Evolutionary conservation across 2,113 vertebrate species (phyloP).

Genomic region (Lepus americanus): DNA sequence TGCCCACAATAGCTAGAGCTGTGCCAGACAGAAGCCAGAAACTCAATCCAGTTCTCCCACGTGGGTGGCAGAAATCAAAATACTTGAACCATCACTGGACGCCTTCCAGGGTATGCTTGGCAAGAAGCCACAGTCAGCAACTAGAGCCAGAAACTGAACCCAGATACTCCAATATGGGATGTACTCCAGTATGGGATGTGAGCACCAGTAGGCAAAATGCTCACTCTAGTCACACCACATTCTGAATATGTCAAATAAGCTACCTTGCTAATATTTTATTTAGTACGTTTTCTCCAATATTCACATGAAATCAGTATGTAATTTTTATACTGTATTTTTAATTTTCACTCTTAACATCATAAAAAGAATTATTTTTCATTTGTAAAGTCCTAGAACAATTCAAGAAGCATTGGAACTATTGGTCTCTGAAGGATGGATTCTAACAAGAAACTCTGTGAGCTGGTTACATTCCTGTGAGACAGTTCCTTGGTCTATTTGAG

Average conservation of each 20-base stretch:
- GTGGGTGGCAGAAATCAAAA: too few relatives aligned
- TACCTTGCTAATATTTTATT: neutral
- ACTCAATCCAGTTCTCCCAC: too few relatives aligned
- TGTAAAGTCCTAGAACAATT: slow-evolving; percentile 2
- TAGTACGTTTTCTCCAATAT: neutral
- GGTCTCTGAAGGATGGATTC: neutral
- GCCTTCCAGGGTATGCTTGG: too few relatives aligned
- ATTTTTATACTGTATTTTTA: neutral
- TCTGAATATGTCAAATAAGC: neutral
- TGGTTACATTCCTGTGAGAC: neutral
- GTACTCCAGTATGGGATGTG: too few relatives aligned
- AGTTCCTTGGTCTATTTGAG: neutral
- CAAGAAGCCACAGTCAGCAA: too few relatives aligned
- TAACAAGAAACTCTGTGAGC: neutral
- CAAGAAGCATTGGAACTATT: neutral
- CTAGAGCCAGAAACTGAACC: too few relatives aligned
- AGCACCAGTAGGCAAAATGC: too few relatives aligned
- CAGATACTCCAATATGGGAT: too few relatives aligned
- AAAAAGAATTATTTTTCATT: neutral
- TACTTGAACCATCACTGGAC: too few relatives aligned
- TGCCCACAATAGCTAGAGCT: too few relatives aligned
- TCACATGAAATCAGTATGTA: neutral
- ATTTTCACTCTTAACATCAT: neutral
- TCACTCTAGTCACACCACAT: neutral
- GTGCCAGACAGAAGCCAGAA: too few relatives aligned